A percentile compares a stretch with the other conserved stretches of the same genome.
Evolutionary conservation across 2,888 invertebrate species (phyloP).

Genomic region (Spicauda simplicius): DNA sequence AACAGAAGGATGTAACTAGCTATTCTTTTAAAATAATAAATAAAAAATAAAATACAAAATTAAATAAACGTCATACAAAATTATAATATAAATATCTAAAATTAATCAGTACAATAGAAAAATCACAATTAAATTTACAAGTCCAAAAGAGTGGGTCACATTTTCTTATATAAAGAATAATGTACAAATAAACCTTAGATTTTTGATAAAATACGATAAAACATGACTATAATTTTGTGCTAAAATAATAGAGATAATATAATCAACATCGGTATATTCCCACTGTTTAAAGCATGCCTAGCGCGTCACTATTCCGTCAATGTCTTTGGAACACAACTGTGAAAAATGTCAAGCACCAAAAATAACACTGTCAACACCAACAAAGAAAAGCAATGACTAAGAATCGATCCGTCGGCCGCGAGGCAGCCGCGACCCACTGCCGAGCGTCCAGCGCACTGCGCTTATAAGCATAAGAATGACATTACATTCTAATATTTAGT

Average conservation of each 20-base stretch:
- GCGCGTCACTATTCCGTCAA: not conserved
- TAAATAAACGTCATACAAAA: slow-evolving; percentile 12
- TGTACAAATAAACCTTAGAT: not conserved
- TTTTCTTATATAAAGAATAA: not conserved
- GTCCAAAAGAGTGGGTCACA: not conserved
- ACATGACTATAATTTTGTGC: not conserved
- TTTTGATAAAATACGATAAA: not conserved
- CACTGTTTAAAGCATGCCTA: not conserved
- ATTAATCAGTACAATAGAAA: slow-evolving; percentile 10
- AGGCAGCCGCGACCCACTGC: not conserved
- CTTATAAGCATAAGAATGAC: not conserved
- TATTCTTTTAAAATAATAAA: not conserved
- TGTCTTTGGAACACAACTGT: slow-evolving; percentile 1
- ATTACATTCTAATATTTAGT: not conserved
- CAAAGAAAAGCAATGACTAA: not conserved
- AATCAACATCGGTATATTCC: not conserved
- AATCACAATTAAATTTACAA: not conserved
- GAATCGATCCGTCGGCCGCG: not conserved
- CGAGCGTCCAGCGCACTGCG: not conserved
- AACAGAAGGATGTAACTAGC: not conserved
- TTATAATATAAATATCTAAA: slow-evolving; percentile 7
- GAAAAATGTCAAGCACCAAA: slow-evolving; percentile 20
- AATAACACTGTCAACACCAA: slow-evolving; percentile 10
- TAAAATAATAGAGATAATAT: not conserved
- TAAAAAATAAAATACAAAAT: not conserved